Evolutionary conservation across 2,113 vertebrate genomes (phyloP).

Genomic region (Aspiorhynchus laticeps): DNA sequence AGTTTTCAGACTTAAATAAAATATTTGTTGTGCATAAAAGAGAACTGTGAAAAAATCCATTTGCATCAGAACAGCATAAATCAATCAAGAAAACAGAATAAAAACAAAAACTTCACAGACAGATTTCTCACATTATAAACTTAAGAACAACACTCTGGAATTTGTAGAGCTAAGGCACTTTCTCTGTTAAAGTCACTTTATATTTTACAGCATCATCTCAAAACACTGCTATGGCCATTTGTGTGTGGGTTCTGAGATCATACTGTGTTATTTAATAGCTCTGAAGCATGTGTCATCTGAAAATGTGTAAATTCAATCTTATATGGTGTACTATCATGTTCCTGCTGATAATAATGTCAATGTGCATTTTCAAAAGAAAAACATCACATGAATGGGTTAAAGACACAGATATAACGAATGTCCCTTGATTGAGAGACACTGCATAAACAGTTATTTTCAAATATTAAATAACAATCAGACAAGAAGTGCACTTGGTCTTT

Average conservation of each 20-base stretch:
- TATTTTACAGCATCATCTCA: not conserved
- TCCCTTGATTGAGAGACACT: not conserved
- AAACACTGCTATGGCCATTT: not conserved
- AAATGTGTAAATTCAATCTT: not conserved
- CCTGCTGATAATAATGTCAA: not conserved
- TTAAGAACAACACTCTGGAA: not conserved
- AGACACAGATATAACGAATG: not conserved
- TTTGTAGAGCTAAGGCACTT: not conserved
- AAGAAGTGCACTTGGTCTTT: not conserved
- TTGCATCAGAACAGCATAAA: not conserved
- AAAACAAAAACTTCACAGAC: conserved; percentile 38
- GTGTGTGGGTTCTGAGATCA: not conserved
- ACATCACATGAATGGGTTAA: not conserved
- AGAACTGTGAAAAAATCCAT: not conserved
- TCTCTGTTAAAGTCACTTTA: not conserved
- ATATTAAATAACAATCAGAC: conserved; percentile 49
- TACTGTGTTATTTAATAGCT: not conserved
- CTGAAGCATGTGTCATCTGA: not conserved
- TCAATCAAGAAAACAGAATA: not conserved
- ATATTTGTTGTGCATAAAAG: not conserved
- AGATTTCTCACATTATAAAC: conserved; percentile 42
- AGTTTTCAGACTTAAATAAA: conserved; percentile 29
- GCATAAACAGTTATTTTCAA: conserved; percentile 8
- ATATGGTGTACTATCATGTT: not conserved
- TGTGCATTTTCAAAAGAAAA: not conserved